A percentile compares a stretch with the other conserved stretches of the same genome.
Evolutionary conservation across 2,888 invertebrate species (phyloP).

Genomic region (Automeris io): DNA sequence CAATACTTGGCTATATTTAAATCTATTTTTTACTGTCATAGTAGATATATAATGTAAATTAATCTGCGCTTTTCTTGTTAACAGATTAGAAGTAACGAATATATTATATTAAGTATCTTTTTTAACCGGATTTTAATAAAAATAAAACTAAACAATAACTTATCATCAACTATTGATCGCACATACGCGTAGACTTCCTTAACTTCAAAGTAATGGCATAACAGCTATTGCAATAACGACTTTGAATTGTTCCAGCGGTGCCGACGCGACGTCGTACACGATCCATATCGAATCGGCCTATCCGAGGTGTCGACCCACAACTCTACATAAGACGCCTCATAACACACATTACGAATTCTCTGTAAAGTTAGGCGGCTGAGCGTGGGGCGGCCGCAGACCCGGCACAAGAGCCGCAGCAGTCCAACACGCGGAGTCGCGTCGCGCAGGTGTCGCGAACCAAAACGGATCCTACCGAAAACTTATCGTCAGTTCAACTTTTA

Average conservation of each 20-base stretch:
- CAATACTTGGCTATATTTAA: too few relatives aligned
- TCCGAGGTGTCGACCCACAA: conserved; percentile 37
- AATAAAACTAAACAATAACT: too few relatives aligned
- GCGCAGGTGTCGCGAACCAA: conserved; percentile 52
- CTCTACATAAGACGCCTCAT: conserved; percentile 55
- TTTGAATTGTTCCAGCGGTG: conserved; percentile 9
- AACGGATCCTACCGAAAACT: conserved; percentile 21
- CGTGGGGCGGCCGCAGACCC: conserved; percentile 35
- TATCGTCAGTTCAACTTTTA: conserved; percentile 24
- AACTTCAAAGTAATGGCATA: conserved; percentile 2
- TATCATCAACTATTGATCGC: too few relatives aligned
- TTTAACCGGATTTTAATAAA: too few relatives aligned
- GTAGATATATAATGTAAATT: too few relatives aligned
- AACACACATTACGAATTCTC: conserved; percentile 54
- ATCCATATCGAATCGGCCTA: conserved; percentile 27
- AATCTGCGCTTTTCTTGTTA: too few relatives aligned
- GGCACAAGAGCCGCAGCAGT: conserved; percentile 49
- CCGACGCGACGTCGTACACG: conserved; percentile 7
- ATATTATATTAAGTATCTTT: too few relatives aligned
- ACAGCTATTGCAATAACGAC: conserved; percentile 5
- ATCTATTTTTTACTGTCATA: too few relatives aligned
- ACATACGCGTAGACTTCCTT: background rate
- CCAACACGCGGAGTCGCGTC: conserved; percentile 58
- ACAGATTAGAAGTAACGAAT: too few relatives aligned
- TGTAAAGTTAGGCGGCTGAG: conserved; percentile 37